Evolutionary conservation across 2,888 invertebrate genomes (phyloP), one percentile per base, ranked within the genome.

Genomic region (Plusia festucae): DNA sequence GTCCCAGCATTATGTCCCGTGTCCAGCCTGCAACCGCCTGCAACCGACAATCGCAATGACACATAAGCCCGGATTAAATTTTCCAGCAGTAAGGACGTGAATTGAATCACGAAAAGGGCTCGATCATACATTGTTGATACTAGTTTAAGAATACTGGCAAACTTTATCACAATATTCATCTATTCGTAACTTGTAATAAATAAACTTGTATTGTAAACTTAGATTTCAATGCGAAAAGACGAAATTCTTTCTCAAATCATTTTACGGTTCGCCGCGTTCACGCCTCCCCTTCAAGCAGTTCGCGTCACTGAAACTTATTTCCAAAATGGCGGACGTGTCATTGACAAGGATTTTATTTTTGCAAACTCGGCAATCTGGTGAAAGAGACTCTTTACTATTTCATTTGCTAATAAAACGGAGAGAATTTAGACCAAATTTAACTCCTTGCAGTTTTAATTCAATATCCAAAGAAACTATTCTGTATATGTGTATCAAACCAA

Each of bases 251-350:
- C 60, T 68, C 44, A 13, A 65, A 76, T 62, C 27, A 68, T 68
- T 76, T 58, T 60, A 68, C 62, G 73, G 40, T 69, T 69, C 62
- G 55, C 59, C 27, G 66, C 62, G 24, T 24, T 24, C 24, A 6
- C 40, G 40, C 15, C n/a, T 40, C n/a, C 40, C 6, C 40, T n/a
- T n/a, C n/a, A 15, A 52, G 57, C 53, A 30, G 58, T 53, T 53
- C 54, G 44, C 64, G 62, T 59, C 68, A 65, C 68, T 53, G 51
- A 60, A 67, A 74, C 71, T 77, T 60, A 65, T 73, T 77, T 73
- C 56, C 73, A 75, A 73, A 77, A 75, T 73, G 68, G 77, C 77
- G 78, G 54, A 63, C 63, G 63, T 71, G 72, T 65, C 72, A 63
- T 46, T 63, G 40, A 40, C 40, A 40, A 40, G 5, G 40, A n/a